Conservation (phyloP, 2,113 vertebrate genomes). For the Menura novaehollandiae region DNA sequence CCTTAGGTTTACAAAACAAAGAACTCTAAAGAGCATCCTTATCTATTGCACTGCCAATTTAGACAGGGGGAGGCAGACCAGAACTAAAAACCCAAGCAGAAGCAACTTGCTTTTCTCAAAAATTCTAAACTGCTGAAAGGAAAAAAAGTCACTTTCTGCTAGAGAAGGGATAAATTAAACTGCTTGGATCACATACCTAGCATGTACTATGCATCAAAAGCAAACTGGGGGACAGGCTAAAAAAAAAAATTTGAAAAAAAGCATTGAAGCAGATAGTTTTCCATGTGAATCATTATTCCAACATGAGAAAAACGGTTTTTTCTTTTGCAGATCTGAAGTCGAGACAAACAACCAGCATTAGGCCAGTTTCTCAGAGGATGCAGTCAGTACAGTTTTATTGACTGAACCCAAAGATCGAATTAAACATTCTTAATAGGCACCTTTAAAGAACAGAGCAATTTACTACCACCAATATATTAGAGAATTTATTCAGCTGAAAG, state of each 20-base stretch:
- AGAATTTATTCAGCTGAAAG: neutral
- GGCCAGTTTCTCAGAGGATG: neutral
- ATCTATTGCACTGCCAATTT: neutral
- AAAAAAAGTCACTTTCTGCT: neutral
- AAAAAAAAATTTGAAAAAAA: accelerated
- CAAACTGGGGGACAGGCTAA: neutral
- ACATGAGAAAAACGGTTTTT: neutral
- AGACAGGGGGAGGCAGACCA: neutral
- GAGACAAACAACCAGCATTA: neutral
- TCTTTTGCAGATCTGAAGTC: neutral
- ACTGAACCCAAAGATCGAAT: neutral
- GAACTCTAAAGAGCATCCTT: neutral
- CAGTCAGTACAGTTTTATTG: neutral
- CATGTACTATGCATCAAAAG: neutral
- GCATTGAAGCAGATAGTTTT: neutral
- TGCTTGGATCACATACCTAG: neutral
- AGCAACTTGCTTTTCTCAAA: neutral
- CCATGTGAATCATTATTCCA: neutral
- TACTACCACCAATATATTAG: neutral
- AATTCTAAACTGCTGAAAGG: neutral
- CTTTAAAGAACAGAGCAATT: neutral
- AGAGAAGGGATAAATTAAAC: neutral
- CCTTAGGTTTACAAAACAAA: neutral
- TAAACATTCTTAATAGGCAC: neutral
- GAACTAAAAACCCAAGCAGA: neutral